Evolutionary conservation across 1,140 invertebrate species (phyloP).

Genomic region (Ceratina calcarata): DNA sequence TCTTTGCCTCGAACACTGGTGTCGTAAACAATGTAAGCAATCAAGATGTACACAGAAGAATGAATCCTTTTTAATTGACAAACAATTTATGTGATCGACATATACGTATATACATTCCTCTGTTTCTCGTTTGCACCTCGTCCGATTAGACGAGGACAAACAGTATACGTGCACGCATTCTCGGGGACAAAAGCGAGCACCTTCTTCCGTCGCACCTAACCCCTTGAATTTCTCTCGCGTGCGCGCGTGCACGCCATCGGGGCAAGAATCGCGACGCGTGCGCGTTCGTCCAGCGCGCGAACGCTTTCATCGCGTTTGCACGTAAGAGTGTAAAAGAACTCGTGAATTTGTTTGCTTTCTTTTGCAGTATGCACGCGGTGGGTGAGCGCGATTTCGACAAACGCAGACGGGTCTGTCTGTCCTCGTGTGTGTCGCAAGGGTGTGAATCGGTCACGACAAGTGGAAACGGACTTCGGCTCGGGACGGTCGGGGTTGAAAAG

Average conservation of each 20-base stretch:
- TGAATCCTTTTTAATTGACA: too few relatives aligned
- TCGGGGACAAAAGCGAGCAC: slow-evolving; percentile 1
- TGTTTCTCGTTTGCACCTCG: too few relatives aligned
- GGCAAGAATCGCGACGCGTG: background rate
- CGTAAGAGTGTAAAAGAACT: background rate
- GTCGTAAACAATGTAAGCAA: too few relatives aligned
- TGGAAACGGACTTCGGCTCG: slow-evolving; percentile 15
- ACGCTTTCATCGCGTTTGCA: background rate
- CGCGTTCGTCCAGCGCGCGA: background rate
- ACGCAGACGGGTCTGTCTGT: background rate
- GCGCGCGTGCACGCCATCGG: background rate
- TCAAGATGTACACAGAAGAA: too few relatives aligned
- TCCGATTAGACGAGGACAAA: background rate
- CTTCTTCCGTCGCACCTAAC: slow-evolving; percentile 13
- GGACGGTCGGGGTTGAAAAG: slow-evolving; percentile 10
- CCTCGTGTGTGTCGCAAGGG: background rate
- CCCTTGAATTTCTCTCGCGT: background rate
- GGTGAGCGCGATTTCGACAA: background rate
- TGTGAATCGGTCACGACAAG: slow-evolving; percentile 14
- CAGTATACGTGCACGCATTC: too few relatives aligned
- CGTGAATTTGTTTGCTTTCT: too few relatives aligned
- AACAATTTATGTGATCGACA: too few relatives aligned
- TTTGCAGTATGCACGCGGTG: background rate
- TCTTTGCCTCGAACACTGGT: too few relatives aligned
- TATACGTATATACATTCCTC: background rate